Evolutionary conservation across 2,113 vertebrate genomes (phyloP).

Genomic region (Pardalotus punctatus): DNA sequence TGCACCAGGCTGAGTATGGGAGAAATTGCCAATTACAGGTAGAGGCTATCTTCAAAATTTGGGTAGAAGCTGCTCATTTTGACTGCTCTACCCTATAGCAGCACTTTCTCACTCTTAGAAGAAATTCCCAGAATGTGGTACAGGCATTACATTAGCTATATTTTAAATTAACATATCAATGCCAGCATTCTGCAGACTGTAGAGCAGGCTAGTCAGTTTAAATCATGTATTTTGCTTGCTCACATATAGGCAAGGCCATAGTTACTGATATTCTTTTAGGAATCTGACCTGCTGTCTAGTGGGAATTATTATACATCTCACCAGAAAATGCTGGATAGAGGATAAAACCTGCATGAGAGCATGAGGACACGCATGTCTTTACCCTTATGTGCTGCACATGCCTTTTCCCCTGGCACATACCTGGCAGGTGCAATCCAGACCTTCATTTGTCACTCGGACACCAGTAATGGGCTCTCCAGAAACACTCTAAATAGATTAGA

Average conservation of each 20-base stretch:
- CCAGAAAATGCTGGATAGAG: neutral
- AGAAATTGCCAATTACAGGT: neutral
- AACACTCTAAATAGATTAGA: conserved; percentile 26
- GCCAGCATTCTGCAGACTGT: neutral
- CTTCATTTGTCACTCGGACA: conserved; percentile 36
- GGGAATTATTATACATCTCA: neutral
- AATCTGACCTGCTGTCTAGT: neutral
- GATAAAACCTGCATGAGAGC: neutral
- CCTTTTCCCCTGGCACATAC: conserved; percentile 9
- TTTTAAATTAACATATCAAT: conserved; percentile 1
- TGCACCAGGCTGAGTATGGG: neutral
- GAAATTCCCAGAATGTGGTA: neutral
- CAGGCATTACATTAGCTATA: neutral
- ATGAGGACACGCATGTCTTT: neutral
- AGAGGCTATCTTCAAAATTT: neutral
- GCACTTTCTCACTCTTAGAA: neutral
- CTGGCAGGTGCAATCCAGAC: conserved; percentile 55
- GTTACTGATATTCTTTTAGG: neutral
- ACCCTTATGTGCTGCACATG: neutral
- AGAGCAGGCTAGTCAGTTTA: neutral
- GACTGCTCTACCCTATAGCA: neutral
- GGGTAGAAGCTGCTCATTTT: neutral
- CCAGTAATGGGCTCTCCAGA: conserved; percentile 17
- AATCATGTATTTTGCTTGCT: neutral
- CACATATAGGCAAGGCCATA: neutral